Base-by-base conservation (phyloP, 1,140 invertebrate species). In the Teleogryllus occipitalis region DNA sequence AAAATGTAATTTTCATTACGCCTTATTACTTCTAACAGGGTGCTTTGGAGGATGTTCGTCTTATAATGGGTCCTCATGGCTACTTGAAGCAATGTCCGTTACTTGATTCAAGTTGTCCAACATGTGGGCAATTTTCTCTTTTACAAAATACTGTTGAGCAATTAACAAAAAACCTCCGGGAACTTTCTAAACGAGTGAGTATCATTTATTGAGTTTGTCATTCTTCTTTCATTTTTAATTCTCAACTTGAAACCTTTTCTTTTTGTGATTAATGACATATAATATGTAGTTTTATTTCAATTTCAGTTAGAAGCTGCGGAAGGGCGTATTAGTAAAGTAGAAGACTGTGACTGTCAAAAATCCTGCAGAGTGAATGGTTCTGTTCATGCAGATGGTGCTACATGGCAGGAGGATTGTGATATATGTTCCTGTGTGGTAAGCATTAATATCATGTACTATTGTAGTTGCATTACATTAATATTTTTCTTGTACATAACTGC, bases 321-420 rank as follows among this genome's bases (percentile, higher is more conserved):
- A 86, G 89, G 90, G 82, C 90, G 93, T 81, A 90, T 96, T 85
- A 88, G 89, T 83, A 89, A 90, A 83, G 88, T 96, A 82, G 94
- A 96, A 87, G 91, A 94, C 84, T 97, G 95, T 87, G 94, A 97
- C 86, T 97, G 95, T 87, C 92, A 93, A 86, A 95, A 95, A 86
- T 94, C 93, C 73, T 97, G 95, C 88, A 88, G 89, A 82, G 89
- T 92, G 77, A 96, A 96, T 85, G 93, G 92, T 48, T 92, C 92
- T 15, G 89, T 93, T 47, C 90, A 93, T 83, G 90, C 92, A 27
- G 95, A 97, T 85, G 95, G 95, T 75, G 91, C 92, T 54, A 92
- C 90, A 8, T 96, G 94, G 94, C 90, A 93, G 85, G 90, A 90
- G 83, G 92, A 90, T 82, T 96, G 94, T 87, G 91, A 95, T 84